Evolutionary conservation across 92 coral and sea anemone species (phyloP).

Genomic region (Porites rus): DNA sequence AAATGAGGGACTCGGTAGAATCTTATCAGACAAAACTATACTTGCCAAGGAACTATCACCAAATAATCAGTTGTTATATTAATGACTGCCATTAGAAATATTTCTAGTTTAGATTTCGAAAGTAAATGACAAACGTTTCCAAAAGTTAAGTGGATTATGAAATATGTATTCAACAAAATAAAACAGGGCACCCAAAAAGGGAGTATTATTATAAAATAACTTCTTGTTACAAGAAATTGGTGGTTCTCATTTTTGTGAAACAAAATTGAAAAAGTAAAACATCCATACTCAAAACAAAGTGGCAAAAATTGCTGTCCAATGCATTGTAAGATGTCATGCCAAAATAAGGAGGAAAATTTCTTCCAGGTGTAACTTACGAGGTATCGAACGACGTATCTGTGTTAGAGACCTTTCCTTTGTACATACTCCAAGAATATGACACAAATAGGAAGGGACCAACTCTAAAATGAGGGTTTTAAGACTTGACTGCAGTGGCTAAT

Average conservation of each 20-base stretch:
- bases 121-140: neutral
- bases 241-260: neutral
- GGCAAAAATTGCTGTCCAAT: neutral
- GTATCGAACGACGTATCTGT: neutral
- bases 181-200: slow-evolving; percentile 8
- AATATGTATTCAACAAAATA: neutral
- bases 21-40: neutral
- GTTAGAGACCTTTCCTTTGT: no score
- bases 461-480: no score
- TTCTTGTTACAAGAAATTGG: slow-evolving; percentile 6
- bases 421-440: no score
- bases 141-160: no score
- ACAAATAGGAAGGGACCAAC: no score
- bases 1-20: no score
- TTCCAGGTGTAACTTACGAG: neutral
- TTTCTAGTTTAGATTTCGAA: neutral
- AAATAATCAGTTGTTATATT: neutral
- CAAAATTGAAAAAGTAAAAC: neutral
- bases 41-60: neutral
- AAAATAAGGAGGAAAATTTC: neutral
- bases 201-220: neutral
- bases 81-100: no score
- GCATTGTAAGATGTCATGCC: neutral
- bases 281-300: neutral
- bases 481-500: no score